Base-by-base conservation (phyloP, 2,797 vertebrate genomes). In the Amphiprion clarkii region DNA sequence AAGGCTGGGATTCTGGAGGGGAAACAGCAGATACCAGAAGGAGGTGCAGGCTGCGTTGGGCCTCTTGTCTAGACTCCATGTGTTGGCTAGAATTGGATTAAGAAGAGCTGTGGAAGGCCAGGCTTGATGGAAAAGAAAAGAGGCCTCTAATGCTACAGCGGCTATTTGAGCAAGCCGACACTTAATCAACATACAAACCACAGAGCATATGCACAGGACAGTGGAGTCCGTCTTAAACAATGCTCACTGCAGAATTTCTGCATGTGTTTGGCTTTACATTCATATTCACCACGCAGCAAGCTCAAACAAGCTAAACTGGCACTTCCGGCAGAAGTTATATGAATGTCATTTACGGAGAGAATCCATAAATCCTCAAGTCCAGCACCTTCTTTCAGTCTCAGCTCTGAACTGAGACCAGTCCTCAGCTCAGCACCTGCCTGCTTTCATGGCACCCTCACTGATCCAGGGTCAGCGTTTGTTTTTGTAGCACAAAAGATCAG, bases 31-130 rank as follows among this genome's bases (percentile, higher is more conserved):
- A 83, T 83, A 85, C 83, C 53, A 74, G 75, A 74, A 4, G 23
- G 84, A 79, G 76, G 74, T 54, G 76, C 72, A 58, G 72, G 78
- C 66, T 51, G 14, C 6, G 8, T 61, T 64, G 84, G 79, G 81
- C 74, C 76, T 85, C 82, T 72, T 62, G 91, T 92, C 91, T 90
- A 93, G 89, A 92, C 91, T 88, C 63, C 71, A 84, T 78, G 83
- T 86, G 82, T 89, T 87, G 75, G 76, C 76, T 81, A 66, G 75
- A 86, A 87, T 74, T 84, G 88, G 78, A 87, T 90, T 81, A 82
- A 76, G 74, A 86, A 31, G 79, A 61, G 73, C 65, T 76, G 83
- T 67, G 67, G 78, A 86, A 81, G 72, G 69, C 63, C 46, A 42
- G 72, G 60, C 60, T 78, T 71, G 72, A 87, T 86, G 81, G 87